These are phyloP conservation scores for Picus viridis DNA, from an alignment of 2,797 vertebrate species.

Conservation along the genomic window DNA sequence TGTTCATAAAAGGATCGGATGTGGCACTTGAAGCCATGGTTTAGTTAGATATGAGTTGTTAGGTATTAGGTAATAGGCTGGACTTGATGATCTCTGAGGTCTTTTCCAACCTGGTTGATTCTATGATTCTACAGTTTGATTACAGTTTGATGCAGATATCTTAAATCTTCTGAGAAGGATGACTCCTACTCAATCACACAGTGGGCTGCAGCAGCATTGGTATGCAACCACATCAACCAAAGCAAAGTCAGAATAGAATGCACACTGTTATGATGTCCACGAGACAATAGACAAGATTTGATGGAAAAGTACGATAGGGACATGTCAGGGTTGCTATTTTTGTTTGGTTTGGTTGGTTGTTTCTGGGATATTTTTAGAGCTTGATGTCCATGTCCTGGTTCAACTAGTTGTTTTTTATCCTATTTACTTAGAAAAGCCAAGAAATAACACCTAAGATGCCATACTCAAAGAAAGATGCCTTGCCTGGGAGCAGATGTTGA, in stretches of 20 bases:
- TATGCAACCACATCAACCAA: not conserved
- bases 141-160: not conserved
- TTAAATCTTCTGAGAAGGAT: not conserved
- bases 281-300: not conserved
- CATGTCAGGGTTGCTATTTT: not conserved
- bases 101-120: too few species aligned
- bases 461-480: not conserved
- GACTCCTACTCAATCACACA: not conserved
- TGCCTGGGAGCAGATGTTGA: not conserved
- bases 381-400: not conserved
- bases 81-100: too few species aligned
- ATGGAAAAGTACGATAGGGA: not conserved
- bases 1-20: too few species aligned
- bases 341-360: not conserved
- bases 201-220: not conserved
- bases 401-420: not conserved
- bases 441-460: not conserved
- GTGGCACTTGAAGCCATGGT: too few species aligned
- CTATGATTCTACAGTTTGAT: not conserved
- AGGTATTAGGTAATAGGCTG: too few species aligned
- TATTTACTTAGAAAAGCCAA: not conserved
- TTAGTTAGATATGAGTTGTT: too few species aligned
- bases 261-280: rapidly evolving
- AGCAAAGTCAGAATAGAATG: not conserved
- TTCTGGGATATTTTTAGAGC: not conserved